These are phyloP conservation scores for Anoplius nigerrimus DNA, from an alignment of 2,888 invertebrate species.

Conservation along the genomic window DNA sequence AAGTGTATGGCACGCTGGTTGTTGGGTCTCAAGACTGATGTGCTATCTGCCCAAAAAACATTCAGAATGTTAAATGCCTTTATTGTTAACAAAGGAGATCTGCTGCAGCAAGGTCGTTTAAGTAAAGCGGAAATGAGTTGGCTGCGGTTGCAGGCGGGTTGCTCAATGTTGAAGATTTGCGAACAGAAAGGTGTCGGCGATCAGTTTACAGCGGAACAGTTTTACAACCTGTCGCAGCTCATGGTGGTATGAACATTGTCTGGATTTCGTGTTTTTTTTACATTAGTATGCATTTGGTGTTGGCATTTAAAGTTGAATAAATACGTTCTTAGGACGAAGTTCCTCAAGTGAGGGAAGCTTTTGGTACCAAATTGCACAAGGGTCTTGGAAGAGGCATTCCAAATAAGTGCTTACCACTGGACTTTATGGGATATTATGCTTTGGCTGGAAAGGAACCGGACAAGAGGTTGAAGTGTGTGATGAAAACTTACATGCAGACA, in stretches of 20 bases:
- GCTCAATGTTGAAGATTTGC: constrained; percentile 97
- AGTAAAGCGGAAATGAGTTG: constrained; percentile 95
- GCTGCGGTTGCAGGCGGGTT: constrained; percentile 93
- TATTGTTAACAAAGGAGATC: constrained; percentile 93
- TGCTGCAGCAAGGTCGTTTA: constrained; percentile 85
- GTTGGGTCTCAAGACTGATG: constrained; percentile 91
- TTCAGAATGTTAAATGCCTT: constrained; percentile 96
- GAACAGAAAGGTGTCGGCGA: constrained; percentile 97
- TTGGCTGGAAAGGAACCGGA: constrained; percentile 93
- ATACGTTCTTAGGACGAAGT: constrained; percentile 81
- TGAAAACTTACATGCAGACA: constrained; percentile 89
- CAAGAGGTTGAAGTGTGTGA: constrained; percentile 81
- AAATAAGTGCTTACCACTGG: constrained; percentile 92
- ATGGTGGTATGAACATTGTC: constrained; percentile 81
- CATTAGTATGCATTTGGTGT: neutral
- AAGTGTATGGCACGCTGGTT: constrained; percentile 98
- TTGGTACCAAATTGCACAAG: constrained; percentile 95
- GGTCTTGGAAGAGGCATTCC: constrained; percentile 89
- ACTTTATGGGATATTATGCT: constrained; percentile 97
- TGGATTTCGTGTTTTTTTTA: constrained; percentile 13
- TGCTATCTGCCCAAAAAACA: constrained; percentile 92
- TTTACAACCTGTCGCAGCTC: constrained; percentile 93
- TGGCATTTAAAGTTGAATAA: neutral
- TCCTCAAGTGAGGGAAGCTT: constrained; percentile 90
- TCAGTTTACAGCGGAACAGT: constrained; percentile 95